phyloP scores from a whole-genome alignment of 2,113 vertebrate species.

The Rallus limicola region DNA sequence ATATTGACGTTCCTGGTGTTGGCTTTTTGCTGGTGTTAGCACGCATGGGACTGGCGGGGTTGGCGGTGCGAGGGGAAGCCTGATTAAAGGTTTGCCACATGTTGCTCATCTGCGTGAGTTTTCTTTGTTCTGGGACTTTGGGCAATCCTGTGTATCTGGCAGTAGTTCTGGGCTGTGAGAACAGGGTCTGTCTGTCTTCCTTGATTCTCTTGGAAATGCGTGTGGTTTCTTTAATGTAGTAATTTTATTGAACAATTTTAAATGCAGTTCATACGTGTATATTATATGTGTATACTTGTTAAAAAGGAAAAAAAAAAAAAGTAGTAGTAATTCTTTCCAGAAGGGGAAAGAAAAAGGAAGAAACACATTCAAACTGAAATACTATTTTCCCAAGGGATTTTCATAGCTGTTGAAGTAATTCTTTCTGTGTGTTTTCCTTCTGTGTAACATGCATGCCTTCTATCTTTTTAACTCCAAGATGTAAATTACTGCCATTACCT shows the following conservation, averaged over 20 bases:
- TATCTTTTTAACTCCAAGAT: conserved; percentile 42
- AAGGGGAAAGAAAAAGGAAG: conserved; percentile 58
- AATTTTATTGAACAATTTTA: conserved; percentile 66
- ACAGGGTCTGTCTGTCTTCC: not conserved
- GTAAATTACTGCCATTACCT: conserved; percentile 56
- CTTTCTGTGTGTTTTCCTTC: conserved; percentile 64
- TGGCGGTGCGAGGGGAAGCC: no score
- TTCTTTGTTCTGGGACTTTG: conserved; percentile 33
- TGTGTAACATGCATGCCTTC: conserved; percentile 26
- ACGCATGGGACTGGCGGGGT: not conserved
- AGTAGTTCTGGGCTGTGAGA: conserved; percentile 34
- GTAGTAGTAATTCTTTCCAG: conserved; percentile 50
- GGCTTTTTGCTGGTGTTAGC: conserved; percentile 30
- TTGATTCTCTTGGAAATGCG: conserved; percentile 24
- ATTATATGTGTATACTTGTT: conserved; percentile 57
- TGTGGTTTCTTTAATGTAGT: conserved; percentile 64
- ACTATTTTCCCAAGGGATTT: conserved; percentile 51
- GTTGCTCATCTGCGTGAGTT: conserved; percentile 51
- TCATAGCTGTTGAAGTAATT: conserved; percentile 66
- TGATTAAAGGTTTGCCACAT: conserved; percentile 63
- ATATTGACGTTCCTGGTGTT: not conserved
- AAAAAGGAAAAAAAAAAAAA: not conserved
- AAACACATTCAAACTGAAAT: conserved; percentile 43
- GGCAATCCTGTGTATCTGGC: not conserved
- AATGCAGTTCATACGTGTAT: conserved; percentile 64